Conservation (phyloP, 1,140 invertebrate genomes). For the Macrobrachium nipponense region DNA sequence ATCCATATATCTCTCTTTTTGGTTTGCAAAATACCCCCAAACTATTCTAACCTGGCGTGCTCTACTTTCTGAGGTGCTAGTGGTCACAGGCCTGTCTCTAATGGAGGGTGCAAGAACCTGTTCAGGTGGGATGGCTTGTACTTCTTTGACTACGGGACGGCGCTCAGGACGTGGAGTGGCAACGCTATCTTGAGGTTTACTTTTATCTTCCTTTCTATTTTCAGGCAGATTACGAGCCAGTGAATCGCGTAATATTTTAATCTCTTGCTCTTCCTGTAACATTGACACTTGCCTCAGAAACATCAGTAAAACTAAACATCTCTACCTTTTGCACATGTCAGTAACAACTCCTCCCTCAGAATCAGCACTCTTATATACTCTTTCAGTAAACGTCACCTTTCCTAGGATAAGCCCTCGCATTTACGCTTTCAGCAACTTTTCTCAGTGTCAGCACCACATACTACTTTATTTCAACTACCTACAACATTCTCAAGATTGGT, state of each 20-base stretch:
- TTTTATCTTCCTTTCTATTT: conserved; percentile 15
- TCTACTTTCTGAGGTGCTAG: conserved; percentile 3
- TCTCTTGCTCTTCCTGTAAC: conserved; percentile 56
- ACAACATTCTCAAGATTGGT: too few relatives aligned
- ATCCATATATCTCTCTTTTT: too few relatives aligned
- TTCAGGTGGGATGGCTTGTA: conserved; percentile 48
- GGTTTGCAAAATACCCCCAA: too few relatives aligned
- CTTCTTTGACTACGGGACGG: conserved; percentile 36
- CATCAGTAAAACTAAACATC: background rate
- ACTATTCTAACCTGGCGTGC: conserved; percentile 40
- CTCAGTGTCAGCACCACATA: too few relatives aligned
- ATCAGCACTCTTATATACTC: too few relatives aligned
- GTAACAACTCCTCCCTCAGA: background rate
- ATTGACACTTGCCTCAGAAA: conserved; percentile 32
- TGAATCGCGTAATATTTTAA: conserved; percentile 49
- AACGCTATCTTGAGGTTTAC: conserved; percentile 14
- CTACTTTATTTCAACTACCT: too few relatives aligned
- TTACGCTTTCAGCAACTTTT: too few relatives aligned
- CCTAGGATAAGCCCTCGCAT: too few relatives aligned
- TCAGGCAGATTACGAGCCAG: conserved; percentile 41
- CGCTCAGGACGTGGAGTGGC: background rate
- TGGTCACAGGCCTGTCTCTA: conserved; percentile 16
- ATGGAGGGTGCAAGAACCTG: conserved; percentile 55
- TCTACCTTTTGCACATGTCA: background rate
- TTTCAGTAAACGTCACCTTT: too few relatives aligned